Evolutionary conservation across 2,888 invertebrate species (phyloP).

Genomic region (Yponomeuta cagnagella): DNA sequence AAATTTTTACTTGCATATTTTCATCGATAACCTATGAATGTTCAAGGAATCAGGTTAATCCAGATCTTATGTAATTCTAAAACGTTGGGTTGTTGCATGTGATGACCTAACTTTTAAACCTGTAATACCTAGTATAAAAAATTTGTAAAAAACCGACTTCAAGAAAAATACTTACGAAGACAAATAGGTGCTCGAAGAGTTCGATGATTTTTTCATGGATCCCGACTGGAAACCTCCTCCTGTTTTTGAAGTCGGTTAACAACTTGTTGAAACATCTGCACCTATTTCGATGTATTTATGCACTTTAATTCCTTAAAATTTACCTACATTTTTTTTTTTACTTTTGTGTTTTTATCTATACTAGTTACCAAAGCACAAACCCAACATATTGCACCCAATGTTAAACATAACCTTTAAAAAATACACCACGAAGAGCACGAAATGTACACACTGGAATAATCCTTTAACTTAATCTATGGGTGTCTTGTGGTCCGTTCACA

Average conservation of each 20-base stretch:
- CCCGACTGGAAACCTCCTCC: too few relatives aligned
- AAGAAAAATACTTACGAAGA: too few relatives aligned
- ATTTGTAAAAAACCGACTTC: too few relatives aligned
- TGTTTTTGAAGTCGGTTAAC: too few relatives aligned
- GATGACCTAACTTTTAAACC: neutral
- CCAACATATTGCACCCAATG: neutral
- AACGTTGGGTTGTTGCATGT: neutral
- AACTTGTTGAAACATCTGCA: too few relatives aligned
- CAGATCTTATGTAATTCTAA: too few relatives aligned
- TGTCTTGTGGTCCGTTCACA: conserved; percentile 69
- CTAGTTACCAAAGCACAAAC: neutral
- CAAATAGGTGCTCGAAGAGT: too few relatives aligned
- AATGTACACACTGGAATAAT: neutral
- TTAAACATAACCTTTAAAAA: neutral
- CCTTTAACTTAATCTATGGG: conserved; percentile 27
- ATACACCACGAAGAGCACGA: neutral
- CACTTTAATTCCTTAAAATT: neutral
- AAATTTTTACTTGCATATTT: too few relatives aligned
- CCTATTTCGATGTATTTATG: neutral
- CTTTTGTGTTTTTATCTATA: neutral
- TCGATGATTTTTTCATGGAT: too few relatives aligned
- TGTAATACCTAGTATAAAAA: neutral
- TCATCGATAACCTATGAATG: too few relatives aligned
- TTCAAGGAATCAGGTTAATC: too few relatives aligned
- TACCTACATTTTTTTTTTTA: neutral